Evolutionary conservation across 1,140 invertebrate species (phyloP).

Genomic region (Zelostemma sp.): DNA sequence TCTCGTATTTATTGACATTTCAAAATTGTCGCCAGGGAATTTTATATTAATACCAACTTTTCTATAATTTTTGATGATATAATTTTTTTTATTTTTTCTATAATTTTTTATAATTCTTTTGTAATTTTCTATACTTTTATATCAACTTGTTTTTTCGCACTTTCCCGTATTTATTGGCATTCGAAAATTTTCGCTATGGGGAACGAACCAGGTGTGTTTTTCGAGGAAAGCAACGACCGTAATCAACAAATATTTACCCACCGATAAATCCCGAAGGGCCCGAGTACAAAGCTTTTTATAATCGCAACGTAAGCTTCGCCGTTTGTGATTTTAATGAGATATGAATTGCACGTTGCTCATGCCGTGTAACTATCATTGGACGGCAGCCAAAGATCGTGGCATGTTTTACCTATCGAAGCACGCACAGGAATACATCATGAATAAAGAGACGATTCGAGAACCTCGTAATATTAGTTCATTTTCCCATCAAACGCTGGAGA

Average conservation of each 20-base stretch:
- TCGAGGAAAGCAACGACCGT: too few relatives aligned
- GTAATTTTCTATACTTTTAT: too few relatives aligned
- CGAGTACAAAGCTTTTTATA: neutral
- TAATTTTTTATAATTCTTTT: too few relatives aligned
- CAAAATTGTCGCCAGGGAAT: too few relatives aligned
- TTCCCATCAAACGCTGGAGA: slow-evolving; percentile 21
- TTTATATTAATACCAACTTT: too few relatives aligned
- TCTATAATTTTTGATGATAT: too few relatives aligned
- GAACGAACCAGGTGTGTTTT: neutral
- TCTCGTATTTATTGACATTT: too few relatives aligned
- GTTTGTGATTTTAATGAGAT: slow-evolving; percentile 36
- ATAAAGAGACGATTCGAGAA: slow-evolving; percentile 25
- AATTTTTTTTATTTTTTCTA: too few relatives aligned
- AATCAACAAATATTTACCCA: too few relatives aligned
- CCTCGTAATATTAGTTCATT: slow-evolving; percentile 39
- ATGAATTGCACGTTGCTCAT: slow-evolving; percentile 27
- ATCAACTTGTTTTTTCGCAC: too few relatives aligned
- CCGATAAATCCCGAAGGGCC: too few relatives aligned
- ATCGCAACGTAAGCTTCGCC: slow-evolving; percentile 2
- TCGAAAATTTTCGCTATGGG: slow-evolving; percentile 20
- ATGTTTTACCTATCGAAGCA: slow-evolving; percentile 19
- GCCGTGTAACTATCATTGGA: slow-evolving; percentile 22
- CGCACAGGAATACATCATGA: slow-evolving; percentile 26
- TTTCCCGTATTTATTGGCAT: too few relatives aligned
- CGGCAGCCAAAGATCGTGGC: slow-evolving; percentile 23